phyloP scores from a whole-genome alignment of 2,113 vertebrate species.

The Sylvia atricapilla region DNA sequence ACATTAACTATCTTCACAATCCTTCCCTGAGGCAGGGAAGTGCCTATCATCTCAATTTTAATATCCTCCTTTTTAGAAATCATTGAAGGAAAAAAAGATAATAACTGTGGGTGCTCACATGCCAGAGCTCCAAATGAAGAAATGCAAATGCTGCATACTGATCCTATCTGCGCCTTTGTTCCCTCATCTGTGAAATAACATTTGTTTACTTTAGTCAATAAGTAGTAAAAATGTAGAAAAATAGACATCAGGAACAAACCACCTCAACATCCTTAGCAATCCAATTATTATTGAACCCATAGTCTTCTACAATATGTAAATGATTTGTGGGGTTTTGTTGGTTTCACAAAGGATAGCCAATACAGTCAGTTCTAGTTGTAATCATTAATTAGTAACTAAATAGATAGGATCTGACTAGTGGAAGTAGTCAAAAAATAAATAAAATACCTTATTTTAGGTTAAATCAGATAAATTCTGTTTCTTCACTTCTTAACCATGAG shows the following conservation, averaged over 20 bases:
- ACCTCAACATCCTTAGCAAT: not conserved
- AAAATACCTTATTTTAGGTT: slow-evolving; percentile 19
- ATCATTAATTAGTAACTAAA: slow-evolving; percentile 32
- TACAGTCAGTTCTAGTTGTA: not conserved
- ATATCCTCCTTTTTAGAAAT: slow-evolving; percentile 20
- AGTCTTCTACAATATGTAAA: not conserved
- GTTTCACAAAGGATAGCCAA: not conserved
- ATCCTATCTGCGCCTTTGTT: slow-evolving; percentile 41
- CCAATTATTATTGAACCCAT: not conserved
- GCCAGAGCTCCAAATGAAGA: slow-evolving; percentile 2
- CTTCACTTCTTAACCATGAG: not conserved
- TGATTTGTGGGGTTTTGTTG: not conserved
- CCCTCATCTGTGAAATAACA: slow-evolving; percentile 34
- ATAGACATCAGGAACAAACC: not conserved
- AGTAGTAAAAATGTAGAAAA: not conserved
- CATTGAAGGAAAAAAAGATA: slow-evolving; percentile 33
- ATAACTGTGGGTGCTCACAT: not conserved
- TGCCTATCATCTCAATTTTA: slow-evolving; percentile 12
- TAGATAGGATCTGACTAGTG: slow-evolving; percentile 5
- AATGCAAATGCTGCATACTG: slow-evolving; percentile 30
- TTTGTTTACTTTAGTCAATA: not conserved
- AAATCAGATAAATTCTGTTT: slow-evolving; percentile 19
- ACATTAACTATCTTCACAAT: slow-evolving; percentile 3
- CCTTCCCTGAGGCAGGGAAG: not conserved
- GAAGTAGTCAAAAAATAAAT: not conserved